phyloP scores from a whole-genome alignment of 23 tunicate species.

The Diplosoma virens region DNA sequence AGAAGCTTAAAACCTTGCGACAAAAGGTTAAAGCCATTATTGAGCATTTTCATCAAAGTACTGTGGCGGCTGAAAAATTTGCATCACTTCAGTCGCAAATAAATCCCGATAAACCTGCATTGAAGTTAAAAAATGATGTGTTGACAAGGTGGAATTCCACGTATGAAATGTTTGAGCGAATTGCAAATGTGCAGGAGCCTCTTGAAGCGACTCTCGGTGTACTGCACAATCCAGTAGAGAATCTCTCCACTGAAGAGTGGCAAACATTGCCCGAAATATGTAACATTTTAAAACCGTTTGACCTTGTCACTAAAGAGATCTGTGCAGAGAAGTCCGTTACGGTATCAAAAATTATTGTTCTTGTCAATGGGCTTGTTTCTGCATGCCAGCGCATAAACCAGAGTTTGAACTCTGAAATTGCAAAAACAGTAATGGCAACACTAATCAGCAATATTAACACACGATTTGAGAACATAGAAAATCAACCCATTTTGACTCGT shows the following conservation, averaged over 20 bases:
- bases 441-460: neutral
- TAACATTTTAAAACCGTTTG: neutral
- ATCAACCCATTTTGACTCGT: neutral
- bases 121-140: neutral
- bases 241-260: neutral
- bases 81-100: constrained; percentile 12
- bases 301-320: neutral
- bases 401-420: neutral
- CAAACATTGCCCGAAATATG: neutral
- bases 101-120: neutral
- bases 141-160: neutral
- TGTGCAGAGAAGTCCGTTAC: neutral
- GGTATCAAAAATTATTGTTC: neutral
- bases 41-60: neutral
- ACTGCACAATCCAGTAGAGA: neutral
- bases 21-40: neutral
- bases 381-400: neutral
- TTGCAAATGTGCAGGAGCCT: neutral
- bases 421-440: neutral
- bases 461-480: neutral
- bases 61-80: neutral
- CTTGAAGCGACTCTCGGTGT: neutral
- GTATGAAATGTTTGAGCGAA: neutral
- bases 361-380: neutral
- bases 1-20: neutral